phyloP scores from a whole-genome alignment of 2,113 vertebrate species.

The Hirundichthys speculiger region DNA sequence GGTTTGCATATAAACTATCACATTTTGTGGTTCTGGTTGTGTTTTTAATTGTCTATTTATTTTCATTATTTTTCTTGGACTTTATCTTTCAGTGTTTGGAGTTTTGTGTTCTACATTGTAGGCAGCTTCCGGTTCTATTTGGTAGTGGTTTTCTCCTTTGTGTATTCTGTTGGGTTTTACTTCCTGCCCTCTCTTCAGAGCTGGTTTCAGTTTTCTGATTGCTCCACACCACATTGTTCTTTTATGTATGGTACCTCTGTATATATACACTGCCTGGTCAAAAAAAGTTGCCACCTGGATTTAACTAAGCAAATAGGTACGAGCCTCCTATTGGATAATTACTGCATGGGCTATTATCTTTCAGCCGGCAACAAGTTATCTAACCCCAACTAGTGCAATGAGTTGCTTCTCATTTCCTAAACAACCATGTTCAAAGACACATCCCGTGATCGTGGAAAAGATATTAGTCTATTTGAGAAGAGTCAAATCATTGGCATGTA shows the following conservation, averaged over 20 bases:
- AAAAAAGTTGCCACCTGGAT: too few species aligned
- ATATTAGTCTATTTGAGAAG: too few species aligned
- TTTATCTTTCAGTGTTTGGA: background rate
- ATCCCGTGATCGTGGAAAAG: too few species aligned
- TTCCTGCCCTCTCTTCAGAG: background rate
- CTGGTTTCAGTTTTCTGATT: slow-evolving; percentile 1
- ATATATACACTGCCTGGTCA: too few species aligned
- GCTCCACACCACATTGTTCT: background rate
- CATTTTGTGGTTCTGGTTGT: background rate
- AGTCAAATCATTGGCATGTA: too few species aligned
- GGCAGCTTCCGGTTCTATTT: background rate
- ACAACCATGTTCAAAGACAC: too few species aligned
- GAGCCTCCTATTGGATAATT: too few species aligned
- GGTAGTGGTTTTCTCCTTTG: background rate
- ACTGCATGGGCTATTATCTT: too few species aligned
- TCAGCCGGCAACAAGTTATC: too few species aligned
- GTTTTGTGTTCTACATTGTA: background rate
- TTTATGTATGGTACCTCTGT: background rate
- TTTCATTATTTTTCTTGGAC: background rate
- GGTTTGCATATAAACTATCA: background rate
- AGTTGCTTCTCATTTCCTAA: too few species aligned
- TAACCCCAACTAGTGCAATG: too few species aligned
- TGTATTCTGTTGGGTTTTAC: background rate
- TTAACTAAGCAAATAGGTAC: too few species aligned
- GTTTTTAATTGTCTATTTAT: background rate